These are phyloP conservation scores for Bimastos eiseni DNA, from an alignment of 2,888 invertebrate species.

Conservation along the genomic window DNA sequence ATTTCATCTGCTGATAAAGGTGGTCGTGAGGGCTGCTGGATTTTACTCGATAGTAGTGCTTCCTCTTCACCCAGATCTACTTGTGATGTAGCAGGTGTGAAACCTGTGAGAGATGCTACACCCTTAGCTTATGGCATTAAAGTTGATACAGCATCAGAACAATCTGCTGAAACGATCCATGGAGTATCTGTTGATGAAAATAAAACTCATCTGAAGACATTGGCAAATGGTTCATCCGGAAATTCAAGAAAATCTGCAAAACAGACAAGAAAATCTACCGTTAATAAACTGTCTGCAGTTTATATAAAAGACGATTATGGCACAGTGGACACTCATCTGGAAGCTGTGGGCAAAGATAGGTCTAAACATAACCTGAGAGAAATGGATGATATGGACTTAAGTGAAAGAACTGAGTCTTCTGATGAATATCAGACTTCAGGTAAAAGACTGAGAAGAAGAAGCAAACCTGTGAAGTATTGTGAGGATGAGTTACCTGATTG, in stretches of 20 bases:
- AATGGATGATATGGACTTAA: background rate
- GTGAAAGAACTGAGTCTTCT: background rate
- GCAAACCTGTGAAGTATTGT: background rate
- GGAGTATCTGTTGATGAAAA: background rate
- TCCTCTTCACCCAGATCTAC: background rate
- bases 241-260: background rate
- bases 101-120: background rate
- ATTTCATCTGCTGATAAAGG: background rate
- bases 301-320: background rate
- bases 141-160: background rate
- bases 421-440: background rate
- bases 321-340: background rate
- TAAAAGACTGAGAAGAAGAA: background rate
- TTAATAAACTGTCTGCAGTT: background rate
- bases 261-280: background rate
- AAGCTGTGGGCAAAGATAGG: background rate
- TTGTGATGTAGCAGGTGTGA: background rate
- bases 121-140: background rate
- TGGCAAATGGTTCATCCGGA: background rate
- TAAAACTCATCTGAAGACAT: background rate
- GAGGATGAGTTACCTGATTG: constrained; percentile 9
- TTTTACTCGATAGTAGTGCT: too few relatives aligned
- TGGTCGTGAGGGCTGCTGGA: background rate
- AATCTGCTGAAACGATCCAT: background rate
- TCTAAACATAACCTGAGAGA: background rate